Base-by-base conservation (phyloP, 2,888 invertebrate species). In the Erpobdella octoculata region DNA sequence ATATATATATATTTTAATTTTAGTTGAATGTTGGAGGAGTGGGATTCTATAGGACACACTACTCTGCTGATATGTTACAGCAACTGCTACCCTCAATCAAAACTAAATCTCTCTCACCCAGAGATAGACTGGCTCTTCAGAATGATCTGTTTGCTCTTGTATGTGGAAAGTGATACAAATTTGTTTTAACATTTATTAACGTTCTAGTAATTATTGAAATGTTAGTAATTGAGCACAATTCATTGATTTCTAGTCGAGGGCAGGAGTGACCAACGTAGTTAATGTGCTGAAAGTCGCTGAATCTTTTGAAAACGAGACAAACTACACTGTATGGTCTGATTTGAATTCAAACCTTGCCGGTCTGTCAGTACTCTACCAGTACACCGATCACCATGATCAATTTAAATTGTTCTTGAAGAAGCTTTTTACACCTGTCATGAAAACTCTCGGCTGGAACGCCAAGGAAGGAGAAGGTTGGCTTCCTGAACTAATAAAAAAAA, bases 111-210 rank as follows among this genome's bases (percentile, higher is more conserved):
- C 85, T 96, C 79, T 91, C 92, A 21, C 91, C 94, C 3, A 85
- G 93, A 31, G 96, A 96, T 84, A 88, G 95, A 46, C 87, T 95
- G 72, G 91, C 92, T 0, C 85, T 96, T 12, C 87, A 93, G 73
- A 92, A 92, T 82, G 96, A 96, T 84, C 87, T 94, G 78, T 94
- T 93, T 82, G 93, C 94, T 41, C 86, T 94, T 85, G 93, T 87
- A 77, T 78, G 83, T 79, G 28, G 9, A 31, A 28, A 5, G 21
- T 1, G 53, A 53, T n/a, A 53, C 28, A 25, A n/a, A 53, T 53
- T 62, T 9, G n/a, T 62, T 62, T 61, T 28, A 62, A 33, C 33
- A 15, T 41, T 41, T 41, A 41, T 41, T n/a, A n/a, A n/a, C n/a
- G n/a, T n/a, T n/a, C n/a, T n/a, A n/a, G n/a, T n/a, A n/a, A n/a